Evolutionary conservation across 2,113 vertebrate genomes (phyloP).

Genomic region (Dryoscopus gambensis): DNA sequence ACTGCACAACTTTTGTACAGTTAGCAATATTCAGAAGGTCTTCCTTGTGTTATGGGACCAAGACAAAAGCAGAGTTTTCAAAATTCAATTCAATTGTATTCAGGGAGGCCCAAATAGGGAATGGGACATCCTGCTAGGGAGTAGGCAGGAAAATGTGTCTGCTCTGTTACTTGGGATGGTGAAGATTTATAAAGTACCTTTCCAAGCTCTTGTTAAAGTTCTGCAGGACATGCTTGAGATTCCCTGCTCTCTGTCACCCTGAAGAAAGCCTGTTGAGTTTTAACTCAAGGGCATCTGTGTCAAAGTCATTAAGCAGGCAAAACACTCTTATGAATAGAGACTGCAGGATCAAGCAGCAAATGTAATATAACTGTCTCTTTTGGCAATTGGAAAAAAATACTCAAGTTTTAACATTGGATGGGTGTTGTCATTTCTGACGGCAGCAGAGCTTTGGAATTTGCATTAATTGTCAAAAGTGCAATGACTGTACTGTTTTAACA

Average conservation of each 20-base stretch:
- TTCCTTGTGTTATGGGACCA: not conserved
- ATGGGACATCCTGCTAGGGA: rapidly evolving
- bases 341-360: not conserved
- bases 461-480: conserved; percentile 19
- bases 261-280: not conserved
- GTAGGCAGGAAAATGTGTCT: not conserved
- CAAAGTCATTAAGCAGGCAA: not conserved
- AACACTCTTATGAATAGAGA: not conserved
- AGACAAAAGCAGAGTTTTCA: not conserved
- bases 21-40: not conserved
- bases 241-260: not conserved
- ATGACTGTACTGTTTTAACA: conserved; percentile 23
- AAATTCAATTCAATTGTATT: not conserved
- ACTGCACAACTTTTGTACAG: not conserved
- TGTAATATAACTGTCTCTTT: not conserved
- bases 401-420: conserved; percentile 17
- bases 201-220: not conserved
- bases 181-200: not conserved
- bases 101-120: not conserved
- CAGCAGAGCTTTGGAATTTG: not conserved
- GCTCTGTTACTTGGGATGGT: not conserved
- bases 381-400: not conserved
- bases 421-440: not conserved
- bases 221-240: not conserved
- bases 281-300: not conserved